Base-by-base conservation (phyloP, 2,888 invertebrate genomes). In the Lysandra coridon region DNA sequence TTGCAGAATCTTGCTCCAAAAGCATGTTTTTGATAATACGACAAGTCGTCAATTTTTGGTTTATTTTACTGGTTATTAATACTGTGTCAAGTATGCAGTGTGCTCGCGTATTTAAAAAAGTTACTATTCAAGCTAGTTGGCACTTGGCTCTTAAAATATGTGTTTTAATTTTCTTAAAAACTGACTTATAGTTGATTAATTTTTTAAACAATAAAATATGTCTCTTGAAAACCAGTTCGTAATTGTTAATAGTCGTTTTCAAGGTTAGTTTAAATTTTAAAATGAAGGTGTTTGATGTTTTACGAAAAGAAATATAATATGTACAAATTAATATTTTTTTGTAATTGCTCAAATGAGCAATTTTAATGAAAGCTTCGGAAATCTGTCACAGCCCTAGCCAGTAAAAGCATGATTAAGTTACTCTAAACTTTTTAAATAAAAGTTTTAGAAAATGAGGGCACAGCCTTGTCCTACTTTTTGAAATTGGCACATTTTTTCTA, bases 401-500 rank as follows among this genome's bases (percentile, higher is more conserved):
- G 64, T 60, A 44, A 60, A 79, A 76, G 64, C 64, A 62, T 79
- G 83, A 83, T 84, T 81, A 81, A 78, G 81, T 84, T 84, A 82
- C 84, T 82, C 79, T 78, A 82, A 83, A 85, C 83, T 85, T 85
- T 69, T 14, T 33, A 69, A 69, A 69, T 86, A 87, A 88, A 84
- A 82, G 85, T 86, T 88, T 89, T 90, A 89, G 89, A 87, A 86
- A 84, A 89, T 87, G 91, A 89, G 92, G 90, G 86, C 92, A 84
- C 88, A 90, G 88, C 94, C 94, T 94, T 94, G 94, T 85, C 89
- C 94, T 82, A 87, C 86, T 92, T 94, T 86, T 88, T 84, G 87
- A 87, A 89, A 92, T 93, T 93, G 92, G 94, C 93, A 94, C 91
- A 92, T 92, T 92, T 93, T 91, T 90, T 88, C 89, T 85, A 85